A percentile compares a stretch with the other conserved stretches of the same genome.
These are phyloP conservation scores for Myotis myotis DNA, from an alignment of 2,797 vertebrate genomes.

Conservation along the genomic window DNA sequence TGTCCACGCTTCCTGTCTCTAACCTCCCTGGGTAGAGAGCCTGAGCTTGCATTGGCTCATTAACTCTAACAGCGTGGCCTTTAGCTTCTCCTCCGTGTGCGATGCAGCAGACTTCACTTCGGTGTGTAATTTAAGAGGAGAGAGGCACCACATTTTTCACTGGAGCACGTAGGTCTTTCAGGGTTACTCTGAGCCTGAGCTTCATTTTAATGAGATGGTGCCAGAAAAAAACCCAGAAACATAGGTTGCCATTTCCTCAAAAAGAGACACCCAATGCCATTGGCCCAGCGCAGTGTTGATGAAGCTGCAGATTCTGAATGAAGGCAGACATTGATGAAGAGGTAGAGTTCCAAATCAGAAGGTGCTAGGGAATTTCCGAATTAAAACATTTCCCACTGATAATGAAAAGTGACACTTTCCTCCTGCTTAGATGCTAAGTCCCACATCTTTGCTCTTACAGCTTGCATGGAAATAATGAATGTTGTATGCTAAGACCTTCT, in stretches of 20 bases:
- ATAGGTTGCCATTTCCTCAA: background rate
- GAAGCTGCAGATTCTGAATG: constrained; percentile 33
- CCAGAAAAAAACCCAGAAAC: background rate
- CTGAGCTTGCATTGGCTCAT: constrained; percentile 71
- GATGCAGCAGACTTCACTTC: constrained; percentile 63
- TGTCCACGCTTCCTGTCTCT: constrained; percentile 65
- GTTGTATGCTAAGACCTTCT: constrained; percentile 48
- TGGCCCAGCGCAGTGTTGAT: background rate
- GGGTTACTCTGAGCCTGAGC: constrained; percentile 48
- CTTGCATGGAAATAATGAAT: constrained; percentile 63
- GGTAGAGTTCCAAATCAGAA: constrained; percentile 5
- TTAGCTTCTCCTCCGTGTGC: constrained; percentile 61
- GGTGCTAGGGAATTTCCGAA: constrained; percentile 55
- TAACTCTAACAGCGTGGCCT: constrained; percentile 76
- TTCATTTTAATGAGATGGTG: constrained; percentile 54
- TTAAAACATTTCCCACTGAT: constrained; percentile 46
- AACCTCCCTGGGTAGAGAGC: constrained; percentile 72
- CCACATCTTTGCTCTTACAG: constrained; percentile 34
- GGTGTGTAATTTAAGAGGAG: constrained; percentile 70
- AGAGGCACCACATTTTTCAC: background rate
- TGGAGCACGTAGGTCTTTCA: constrained; percentile 57
- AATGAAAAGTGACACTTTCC: constrained; percentile 68
- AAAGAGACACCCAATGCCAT: background rate
- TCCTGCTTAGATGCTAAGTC: constrained; percentile 41
- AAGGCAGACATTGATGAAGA: constrained; percentile 31